Percentiles rank a stretch among this genome's conserved stretches.
Evolutionary conservation across 2,797 vertebrate species (phyloP).

Genomic region (Lepilemur ruficaudatus): DNA sequence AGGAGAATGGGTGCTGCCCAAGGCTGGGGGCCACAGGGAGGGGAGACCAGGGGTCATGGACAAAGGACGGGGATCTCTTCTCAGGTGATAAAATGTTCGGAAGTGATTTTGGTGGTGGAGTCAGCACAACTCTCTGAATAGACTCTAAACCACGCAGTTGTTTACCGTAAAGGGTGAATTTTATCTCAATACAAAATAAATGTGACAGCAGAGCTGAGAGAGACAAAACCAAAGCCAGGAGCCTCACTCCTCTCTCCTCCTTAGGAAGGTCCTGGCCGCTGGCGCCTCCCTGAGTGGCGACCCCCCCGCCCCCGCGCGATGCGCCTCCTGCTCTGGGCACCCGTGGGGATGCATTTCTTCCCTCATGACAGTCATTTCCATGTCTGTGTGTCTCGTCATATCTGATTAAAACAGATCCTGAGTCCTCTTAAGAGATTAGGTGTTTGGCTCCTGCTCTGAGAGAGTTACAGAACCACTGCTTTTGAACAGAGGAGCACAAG

Average conservation of each 20-base stretch:
- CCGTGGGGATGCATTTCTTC: background rate
- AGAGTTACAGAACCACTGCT: background rate
- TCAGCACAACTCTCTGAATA: background rate
- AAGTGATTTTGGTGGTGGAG: background rate
- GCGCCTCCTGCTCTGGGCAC: background rate
- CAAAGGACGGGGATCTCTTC: background rate
- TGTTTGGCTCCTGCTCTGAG: background rate
- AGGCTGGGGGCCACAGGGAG: too few species aligned
- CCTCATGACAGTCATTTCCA: background rate
- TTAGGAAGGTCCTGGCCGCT: background rate
- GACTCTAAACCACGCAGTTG: background rate
- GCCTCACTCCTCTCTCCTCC: background rate
- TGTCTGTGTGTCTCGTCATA: background rate
- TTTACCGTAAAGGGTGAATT: background rate
- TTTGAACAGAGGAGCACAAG: background rate
- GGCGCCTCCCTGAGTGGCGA: background rate
- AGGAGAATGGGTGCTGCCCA: background rate
- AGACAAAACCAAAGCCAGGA: background rate
- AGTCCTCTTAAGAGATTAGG: background rate
- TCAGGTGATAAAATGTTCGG: background rate
- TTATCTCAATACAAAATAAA: background rate
- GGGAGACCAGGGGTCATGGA: background rate
- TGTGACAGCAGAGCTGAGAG: background rate
- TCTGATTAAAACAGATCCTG: background rate
- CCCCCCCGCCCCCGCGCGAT: rapidly evolving